A percentile compares a stretch with the other conserved stretches of the same genome.
Conservation (phyloP, 1,140 invertebrate genomes). For the Pectinophora gossypiella region DNA sequence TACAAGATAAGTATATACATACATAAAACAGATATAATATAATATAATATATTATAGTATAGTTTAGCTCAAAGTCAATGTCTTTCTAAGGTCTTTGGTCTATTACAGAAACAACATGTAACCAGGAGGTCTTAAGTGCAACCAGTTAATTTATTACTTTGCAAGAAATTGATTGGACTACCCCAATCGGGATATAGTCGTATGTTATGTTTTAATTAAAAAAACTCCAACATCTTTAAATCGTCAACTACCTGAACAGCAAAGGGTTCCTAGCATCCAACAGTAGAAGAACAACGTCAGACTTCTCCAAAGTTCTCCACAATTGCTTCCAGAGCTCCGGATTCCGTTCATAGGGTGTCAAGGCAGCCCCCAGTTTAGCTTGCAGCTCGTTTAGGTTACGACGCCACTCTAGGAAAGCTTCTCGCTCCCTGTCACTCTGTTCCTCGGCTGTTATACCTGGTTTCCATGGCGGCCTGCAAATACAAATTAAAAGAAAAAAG, state of each 20-base stretch:
- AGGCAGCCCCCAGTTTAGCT: slow-evolving; percentile 81
- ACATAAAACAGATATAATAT: no score
- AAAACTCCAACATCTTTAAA: background rate
- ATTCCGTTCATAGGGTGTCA: slow-evolving; percentile 99
- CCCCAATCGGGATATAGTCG: no score
- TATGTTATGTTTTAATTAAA: no score
- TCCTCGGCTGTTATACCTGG: slow-evolving; percentile 85
- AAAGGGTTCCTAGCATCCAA: slow-evolving; percentile 98
- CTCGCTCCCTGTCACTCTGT: slow-evolving; percentile 85
- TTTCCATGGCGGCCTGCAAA: slow-evolving; percentile 87
- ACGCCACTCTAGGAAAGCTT: slow-evolving; percentile 93
- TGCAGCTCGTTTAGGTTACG: slow-evolving; percentile 86
- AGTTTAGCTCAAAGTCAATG: no score
- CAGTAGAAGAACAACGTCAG: slow-evolving; percentile 96
- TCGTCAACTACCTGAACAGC: slow-evolving; percentile 81
- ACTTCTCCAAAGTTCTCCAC: slow-evolving; percentile 98
- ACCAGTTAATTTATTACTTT: no score
- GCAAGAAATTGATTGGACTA: no score
- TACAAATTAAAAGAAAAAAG: background rate
- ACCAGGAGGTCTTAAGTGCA: no score
- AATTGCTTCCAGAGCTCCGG: slow-evolving; percentile 98
- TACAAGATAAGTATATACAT: no score
- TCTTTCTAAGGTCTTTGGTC: no score
- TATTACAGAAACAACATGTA: no score
- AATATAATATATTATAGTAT: no score